phyloP scores from a whole-genome alignment of 2,888 invertebrate genomes.

The Euplexia lucipara region DNA sequence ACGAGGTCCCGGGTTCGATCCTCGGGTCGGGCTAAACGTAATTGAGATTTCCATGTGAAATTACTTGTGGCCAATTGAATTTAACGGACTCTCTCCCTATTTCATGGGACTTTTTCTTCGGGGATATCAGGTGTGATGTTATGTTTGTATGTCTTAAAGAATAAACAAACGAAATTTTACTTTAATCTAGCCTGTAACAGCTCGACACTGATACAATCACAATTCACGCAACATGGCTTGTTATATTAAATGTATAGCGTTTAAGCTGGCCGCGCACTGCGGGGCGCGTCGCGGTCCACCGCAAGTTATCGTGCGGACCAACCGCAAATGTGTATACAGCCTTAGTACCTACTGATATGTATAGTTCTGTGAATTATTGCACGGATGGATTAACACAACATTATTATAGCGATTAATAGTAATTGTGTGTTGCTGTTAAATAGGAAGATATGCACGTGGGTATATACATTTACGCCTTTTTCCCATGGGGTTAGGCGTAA shows the following conservation, averaged over 20 bases:
- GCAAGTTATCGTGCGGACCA: constrained; percentile 52
- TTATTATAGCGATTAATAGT: constrained; percentile 32
- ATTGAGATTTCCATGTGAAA: too few species aligned
- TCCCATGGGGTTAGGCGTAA: too few species aligned
- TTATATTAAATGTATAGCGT: constrained; percentile 43
- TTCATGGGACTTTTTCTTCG: too few species aligned
- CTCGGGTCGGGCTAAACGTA: too few species aligned
- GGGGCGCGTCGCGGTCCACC: constrained; percentile 54
- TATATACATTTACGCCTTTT: too few species aligned
- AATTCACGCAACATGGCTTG: constrained; percentile 25
- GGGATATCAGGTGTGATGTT: too few species aligned
- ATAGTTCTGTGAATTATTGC: constrained; percentile 44
- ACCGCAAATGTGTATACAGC: constrained; percentile 34
- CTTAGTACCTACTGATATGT: constrained; percentile 8
- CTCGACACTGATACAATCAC: constrained; percentile 21
- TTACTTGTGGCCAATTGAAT: too few species aligned
- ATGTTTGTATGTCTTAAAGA: neutral
- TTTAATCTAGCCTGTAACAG: constrained; percentile 8
- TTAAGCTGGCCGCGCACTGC: constrained; percentile 36
- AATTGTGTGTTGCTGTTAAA: constrained; percentile 18
- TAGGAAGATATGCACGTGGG: too few species aligned
- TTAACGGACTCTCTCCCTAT: too few species aligned
- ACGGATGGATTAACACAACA: constrained; percentile 26
- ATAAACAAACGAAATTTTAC: constrained; percentile 10
- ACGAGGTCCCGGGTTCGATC: too few species aligned